Conservation (phyloP, 2,797 vertebrate species). For the Pseudochirops cupreus region DNA sequence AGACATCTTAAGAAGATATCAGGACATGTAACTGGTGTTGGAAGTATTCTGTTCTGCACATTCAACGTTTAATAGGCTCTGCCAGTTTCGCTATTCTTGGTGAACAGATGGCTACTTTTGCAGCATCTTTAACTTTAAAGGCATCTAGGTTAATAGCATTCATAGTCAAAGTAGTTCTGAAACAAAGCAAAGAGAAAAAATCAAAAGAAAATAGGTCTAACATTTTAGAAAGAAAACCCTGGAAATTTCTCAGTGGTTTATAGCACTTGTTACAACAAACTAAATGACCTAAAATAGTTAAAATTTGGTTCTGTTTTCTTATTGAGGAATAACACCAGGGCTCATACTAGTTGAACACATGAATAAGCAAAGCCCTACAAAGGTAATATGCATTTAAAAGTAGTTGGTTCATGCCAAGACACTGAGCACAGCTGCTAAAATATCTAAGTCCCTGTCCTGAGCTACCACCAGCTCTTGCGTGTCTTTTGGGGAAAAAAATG, state of each 20-base stretch:
- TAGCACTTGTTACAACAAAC: conserved; percentile 24
- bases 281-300: background rate
- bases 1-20: background rate
- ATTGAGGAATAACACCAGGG: background rate
- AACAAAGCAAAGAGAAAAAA: conserved; percentile 37
- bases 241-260: conserved; percentile 42
- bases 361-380: background rate
- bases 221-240: conserved; percentile 39
- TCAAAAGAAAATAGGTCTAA: background rate
- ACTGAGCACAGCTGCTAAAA: background rate
- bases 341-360: background rate
- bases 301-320: background rate
- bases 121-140: conserved; percentile 82
- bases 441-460: background rate
- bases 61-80: conserved; percentile 71
- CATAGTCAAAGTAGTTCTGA: conserved; percentile 65
- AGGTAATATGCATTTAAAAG: background rate
- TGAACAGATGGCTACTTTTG: conserved; percentile 82
- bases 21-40: background rate
- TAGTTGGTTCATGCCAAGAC: background rate
- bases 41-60: background rate
- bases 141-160: conserved; percentile 66
- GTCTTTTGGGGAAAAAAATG: background rate
- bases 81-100: conserved; percentile 77
- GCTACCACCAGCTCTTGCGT: background rate